Evolutionary conservation across 1,140 invertebrate species (phyloP), one percentile per base, ranked within the genome.

Genomic region (Drosophila mauritiana): DNA sequence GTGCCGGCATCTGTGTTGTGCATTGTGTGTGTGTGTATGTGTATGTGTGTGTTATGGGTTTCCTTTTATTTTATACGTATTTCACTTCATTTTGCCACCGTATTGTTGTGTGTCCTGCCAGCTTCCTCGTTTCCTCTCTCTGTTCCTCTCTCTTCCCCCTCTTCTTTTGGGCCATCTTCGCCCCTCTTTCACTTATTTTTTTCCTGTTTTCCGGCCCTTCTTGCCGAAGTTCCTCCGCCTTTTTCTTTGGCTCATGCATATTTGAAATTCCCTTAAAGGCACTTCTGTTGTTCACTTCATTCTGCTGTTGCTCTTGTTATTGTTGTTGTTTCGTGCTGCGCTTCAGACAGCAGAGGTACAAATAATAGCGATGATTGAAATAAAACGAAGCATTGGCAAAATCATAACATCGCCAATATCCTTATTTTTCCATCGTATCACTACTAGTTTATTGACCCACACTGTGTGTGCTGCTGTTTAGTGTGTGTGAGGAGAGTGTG

Each of bases 191-290:
- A 36, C 31, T 20, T n/a, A 17, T 12, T 37, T 51, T 48, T 45
- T 27, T 12, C 48, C 15, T 7, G 5, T 46, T 17, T 40, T 37
- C 15, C 20, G 34, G 15, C 37, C 31, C 45, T 56, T 36, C 34
- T 20, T 57, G 46, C n/a, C 15, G 13, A 4, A 27, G 46, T 46
- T 46, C n/a, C 61, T 56, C 34, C 67, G 68, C n/a, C 45, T 34
- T 64, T 63, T 83, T 72, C 80, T 80, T 84, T 53, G 42, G 56
- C 73, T 89, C 85, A 89, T 89, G 84, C 85, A 89, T 89, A 89
- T 89, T 89, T 89, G 64, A 89, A 80, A 84, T 88, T 88, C 84
- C 84, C 84, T 89, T 89, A 89, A 89, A 89, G 85, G 80, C 84
- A 89, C 85, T 89, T 89, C 65, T 80, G 84, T 84, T 78, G 73